These are phyloP conservation scores for Oriolus oriolus DNA, from an alignment of 2,113 vertebrate species.

Conservation along the genomic window DNA sequence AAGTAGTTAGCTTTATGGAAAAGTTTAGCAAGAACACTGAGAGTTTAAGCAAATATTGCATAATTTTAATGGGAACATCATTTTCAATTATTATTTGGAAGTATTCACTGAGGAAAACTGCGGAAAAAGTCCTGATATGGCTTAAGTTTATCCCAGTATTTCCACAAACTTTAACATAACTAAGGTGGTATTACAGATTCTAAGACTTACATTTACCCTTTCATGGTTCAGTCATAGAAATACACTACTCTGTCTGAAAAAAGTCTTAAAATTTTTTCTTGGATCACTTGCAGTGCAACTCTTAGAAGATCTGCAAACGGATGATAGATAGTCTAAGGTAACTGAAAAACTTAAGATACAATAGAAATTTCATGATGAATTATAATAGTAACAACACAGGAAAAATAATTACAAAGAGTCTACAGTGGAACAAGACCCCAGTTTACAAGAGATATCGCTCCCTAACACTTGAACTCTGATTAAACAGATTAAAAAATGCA, in stretches of 20 bases:
- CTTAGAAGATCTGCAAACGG: background rate
- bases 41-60: background rate
- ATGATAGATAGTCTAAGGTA: background rate
- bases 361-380: background rate
- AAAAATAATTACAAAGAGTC: background rate
- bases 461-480: background rate
- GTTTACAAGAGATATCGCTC: background rate
- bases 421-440: background rate
- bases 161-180: background rate
- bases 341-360: background rate
- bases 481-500: background rate
- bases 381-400: background rate
- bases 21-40: background rate
- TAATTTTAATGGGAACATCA: background rate
- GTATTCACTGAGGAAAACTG: background rate
- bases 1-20: background rate
- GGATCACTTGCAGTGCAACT: background rate
- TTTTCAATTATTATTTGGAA: background rate
- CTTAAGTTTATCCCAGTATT: background rate
- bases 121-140: background rate
- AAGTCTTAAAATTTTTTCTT: background rate
- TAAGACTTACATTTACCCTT: background rate
- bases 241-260: background rate
- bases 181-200: background rate
- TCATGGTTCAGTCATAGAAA: background rate